These are phyloP conservation scores for Drosophila serrata DNA, from an alignment of 1,140 invertebrate genomes.

Conservation along the genomic window DNA sequence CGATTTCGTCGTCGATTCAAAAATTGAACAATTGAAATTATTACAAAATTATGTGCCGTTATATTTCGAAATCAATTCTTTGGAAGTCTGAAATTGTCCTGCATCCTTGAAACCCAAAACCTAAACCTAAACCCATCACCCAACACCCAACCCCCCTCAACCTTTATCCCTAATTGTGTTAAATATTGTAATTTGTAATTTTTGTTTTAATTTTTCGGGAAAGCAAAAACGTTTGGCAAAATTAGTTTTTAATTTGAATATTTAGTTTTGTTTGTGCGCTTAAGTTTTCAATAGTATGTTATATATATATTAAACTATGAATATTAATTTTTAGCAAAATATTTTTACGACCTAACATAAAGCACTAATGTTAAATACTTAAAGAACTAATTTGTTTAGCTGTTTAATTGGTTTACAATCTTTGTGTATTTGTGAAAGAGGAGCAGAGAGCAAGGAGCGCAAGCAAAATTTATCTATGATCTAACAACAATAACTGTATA, in stretches of 20 bases:
- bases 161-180: slow-evolving; percentile 59
- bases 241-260: slow-evolving; percentile 81
- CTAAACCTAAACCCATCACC: neutral
- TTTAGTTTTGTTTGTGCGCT: slow-evolving; percentile 81
- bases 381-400: slow-evolving; percentile 73
- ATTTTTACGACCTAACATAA: slow-evolving; percentile 72
- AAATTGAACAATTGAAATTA: slow-evolving; percentile 34
- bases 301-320: slow-evolving; percentile 70
- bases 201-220: slow-evolving; percentile 79
- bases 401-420: slow-evolving; percentile 75
- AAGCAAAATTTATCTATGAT: slow-evolving; percentile 58
- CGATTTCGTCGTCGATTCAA: slow-evolving; percentile 43
- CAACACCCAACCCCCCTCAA: neutral
- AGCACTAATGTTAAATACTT: slow-evolving; percentile 72
- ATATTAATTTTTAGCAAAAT: slow-evolving; percentile 82
- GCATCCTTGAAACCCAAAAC: slow-evolving; percentile 3
- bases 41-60: slow-evolving; percentile 63
- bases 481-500: slow-evolving; percentile 68
- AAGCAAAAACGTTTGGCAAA: slow-evolving; percentile 84
- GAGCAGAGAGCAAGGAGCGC: slow-evolving; percentile 39
- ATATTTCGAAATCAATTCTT: slow-evolving; percentile 44
- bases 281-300: slow-evolving; percentile 81
- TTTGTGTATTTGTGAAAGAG: slow-evolving; percentile 66
- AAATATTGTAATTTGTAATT: slow-evolving; percentile 83
- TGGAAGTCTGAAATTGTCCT: slow-evolving; percentile 35